Base-by-base conservation (phyloP, 2,888 invertebrate species). In the Spodoptera exigua region DNA sequence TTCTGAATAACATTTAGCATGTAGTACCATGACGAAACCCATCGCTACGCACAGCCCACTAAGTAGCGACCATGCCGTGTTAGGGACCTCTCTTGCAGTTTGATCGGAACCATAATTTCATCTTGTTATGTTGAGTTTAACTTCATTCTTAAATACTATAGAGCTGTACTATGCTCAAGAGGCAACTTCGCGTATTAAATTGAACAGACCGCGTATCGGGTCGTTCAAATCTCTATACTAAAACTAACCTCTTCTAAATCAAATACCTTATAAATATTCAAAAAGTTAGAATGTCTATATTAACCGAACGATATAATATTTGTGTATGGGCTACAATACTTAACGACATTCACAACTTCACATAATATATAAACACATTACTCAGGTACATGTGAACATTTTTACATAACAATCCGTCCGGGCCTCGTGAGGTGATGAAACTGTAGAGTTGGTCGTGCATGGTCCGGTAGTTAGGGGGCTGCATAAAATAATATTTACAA, bases 401-500 rank as follows among this genome's bases (percentile, higher is more conserved):
- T 71, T 71, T 74, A 76, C 68, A 76, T 65, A 74, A 71, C 73
- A 63, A 70, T 68, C 70, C 61, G 48, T 70, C 54, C 49, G 68
- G 64, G 63, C 70, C 65, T 64, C 74, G 46, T 37, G 34, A 32
- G 57, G 10, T 5, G 55, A 40, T 60, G 61, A 41, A 66, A 71
- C 51, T 74, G 76, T 76, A 69, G 37, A 60, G 17, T n/a, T 37
- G n/a, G 3, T 46, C 51, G 37, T 17, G 17, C 55, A 70, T 74
- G 77, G 71, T 67, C 55, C 14, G 63, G 21, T 66, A 79, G 63
- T 76, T 76, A 76, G 74, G 60, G 59, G 80, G 79, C 75, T 72
- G 79, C 63, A 67, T 62, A 74, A 78, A 80, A 78, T 80, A 79
- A 89, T 91, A 91, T 91, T 87, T 90, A 91, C 90, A 91, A 83